A percentile compares a stretch with the other conserved stretches of the same genome.
Conservation (phyloP, 2,797 vertebrate species). For the Eutrigla gurnardus region DNA sequence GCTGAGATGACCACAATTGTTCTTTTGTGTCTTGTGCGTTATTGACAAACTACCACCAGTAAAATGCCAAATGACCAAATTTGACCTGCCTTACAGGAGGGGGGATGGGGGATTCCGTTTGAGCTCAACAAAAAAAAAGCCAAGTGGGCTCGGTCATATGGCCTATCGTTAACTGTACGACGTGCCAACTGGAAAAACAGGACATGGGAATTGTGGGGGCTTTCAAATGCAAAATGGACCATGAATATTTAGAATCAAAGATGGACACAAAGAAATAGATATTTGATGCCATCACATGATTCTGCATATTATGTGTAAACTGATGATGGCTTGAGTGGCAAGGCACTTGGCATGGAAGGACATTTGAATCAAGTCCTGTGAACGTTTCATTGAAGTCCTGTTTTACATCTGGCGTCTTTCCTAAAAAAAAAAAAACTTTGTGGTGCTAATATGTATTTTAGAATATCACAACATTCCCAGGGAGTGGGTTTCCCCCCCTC, state of each 20-base stretch:
- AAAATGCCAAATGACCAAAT: slow-evolving; percentile 32
- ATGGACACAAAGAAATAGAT: background rate
- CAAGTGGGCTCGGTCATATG: background rate
- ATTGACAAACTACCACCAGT: slow-evolving; percentile 32
- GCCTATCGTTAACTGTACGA: background rate
- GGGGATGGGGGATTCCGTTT: background rate
- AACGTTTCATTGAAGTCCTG: slow-evolving; percentile 8
- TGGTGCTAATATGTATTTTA: slow-evolving; percentile 38
- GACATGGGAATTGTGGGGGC: background rate
- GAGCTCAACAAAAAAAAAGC: background rate
- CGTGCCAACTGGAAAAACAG: background rate
- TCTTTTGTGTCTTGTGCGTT: slow-evolving; percentile 26
- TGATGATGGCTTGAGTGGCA: background rate
- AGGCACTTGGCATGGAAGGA: background rate
- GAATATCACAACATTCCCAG: slow-evolving; percentile 38
- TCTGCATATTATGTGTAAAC: slow-evolving; percentile 1
- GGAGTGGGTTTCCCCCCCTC: background rate
- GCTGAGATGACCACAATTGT: slow-evolving; percentile 9
- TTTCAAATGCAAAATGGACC: background rate
- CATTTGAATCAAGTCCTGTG: slow-evolving; percentile 11
- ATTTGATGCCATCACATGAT: background rate
- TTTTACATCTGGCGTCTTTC: slow-evolving; percentile 12
- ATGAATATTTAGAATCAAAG: background rate
- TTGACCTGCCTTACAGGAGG: background rate
- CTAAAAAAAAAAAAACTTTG: background rate